Base-by-base conservation (phyloP, 2,113 vertebrate genomes). In the Triplophysa dalaica region DNA sequence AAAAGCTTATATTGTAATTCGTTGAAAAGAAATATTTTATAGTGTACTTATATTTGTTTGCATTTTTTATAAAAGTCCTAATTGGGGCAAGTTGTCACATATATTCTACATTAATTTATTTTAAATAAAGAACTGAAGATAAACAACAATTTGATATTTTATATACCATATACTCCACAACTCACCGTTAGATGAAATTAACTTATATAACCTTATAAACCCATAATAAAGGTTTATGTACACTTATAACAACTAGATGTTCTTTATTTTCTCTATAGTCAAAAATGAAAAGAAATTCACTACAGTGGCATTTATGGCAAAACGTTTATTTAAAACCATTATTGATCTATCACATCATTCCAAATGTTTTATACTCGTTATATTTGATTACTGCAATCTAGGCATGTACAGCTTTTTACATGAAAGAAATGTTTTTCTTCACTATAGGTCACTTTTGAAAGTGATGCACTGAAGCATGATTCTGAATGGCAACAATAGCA, bases 241-340 rank as follows among this genome's bases (percentile, higher is more conserved):
- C 29, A 29, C 29, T 29, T 29, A 3, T 29, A 29, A 29, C 4
- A 38, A 38, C 33, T 38, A 7, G 43, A 45, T 45, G 7, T 58
- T n/a, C 21, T 50, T 50, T 69, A 26, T 26, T 26, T 22, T 26
- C 16, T 70, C 22, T 19, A 70, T 10, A 19, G 14, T 8, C 13
- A 16, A 10, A 70, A 11, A 70, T 21, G 14, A 48, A 3, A 45
- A 50, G 3, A 60, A 22, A 70, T 45, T 13, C 60, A 68, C 61
- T 33, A 50, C 17, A 24, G 48, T 21, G 17, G 21, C 8, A 79
- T 87, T 82, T 78, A 58, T 79, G 76, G 21, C 50, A 84, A 89
- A 85, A 87, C 69, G 83, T 89, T 86, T 88, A 87, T 87, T 87
- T 78, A n/a, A 80, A 80, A 76, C 66, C 4, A 85, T 77, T 82